A percentile compares a stretch with the other conserved stretches of the same genome.
Conservation (phyloP, 2,113 vertebrate genomes). For the Pyrgilauda ruficollis region DNA sequence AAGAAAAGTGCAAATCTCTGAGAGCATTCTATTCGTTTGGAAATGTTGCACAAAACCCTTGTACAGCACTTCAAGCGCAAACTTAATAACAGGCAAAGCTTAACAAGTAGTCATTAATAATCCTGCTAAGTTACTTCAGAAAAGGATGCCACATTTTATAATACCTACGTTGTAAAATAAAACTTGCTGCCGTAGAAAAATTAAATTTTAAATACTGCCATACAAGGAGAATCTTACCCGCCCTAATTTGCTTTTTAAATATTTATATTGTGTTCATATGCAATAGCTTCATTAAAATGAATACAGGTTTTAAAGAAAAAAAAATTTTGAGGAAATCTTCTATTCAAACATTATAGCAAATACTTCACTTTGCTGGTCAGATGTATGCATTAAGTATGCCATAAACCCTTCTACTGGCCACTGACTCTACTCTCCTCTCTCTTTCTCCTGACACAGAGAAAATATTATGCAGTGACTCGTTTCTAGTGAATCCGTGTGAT, state of each 20-base stretch:
- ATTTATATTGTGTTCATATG: slow-evolving; percentile 66
- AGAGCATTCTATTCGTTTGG: slow-evolving; percentile 55
- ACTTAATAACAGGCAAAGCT: slow-evolving; percentile 60
- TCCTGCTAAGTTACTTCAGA: slow-evolving; percentile 38
- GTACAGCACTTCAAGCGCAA: slow-evolving; percentile 10
- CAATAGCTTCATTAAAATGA: slow-evolving; percentile 58
- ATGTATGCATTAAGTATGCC: slow-evolving; percentile 81
- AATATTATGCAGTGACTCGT: slow-evolving; percentile 98
- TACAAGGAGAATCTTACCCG: slow-evolving; percentile 38
- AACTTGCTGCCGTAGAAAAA: not conserved
- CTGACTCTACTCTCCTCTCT: slow-evolving; percentile 83
- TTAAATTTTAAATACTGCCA: slow-evolving; percentile 55
- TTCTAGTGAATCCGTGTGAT: slow-evolving; percentile 99
- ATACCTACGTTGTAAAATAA: not conserved
- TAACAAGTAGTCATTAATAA: slow-evolving; percentile 72
- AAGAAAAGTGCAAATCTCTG: slow-evolving; percentile 59
- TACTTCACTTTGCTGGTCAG: slow-evolving; percentile 78
- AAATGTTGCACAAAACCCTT: slow-evolving; percentile 55
- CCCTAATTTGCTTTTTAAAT: slow-evolving; percentile 62
- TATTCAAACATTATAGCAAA: slow-evolving; percentile 74
- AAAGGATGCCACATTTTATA: slow-evolving; percentile 37
- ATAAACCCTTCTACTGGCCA: slow-evolving; percentile 87
- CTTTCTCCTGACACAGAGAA: slow-evolving; percentile 94
- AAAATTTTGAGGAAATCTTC: slow-evolving; percentile 19
- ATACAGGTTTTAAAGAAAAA: slow-evolving; percentile 16